Evolutionary conservation across 2,113 vertebrate species (phyloP), one percentile per base, ranked within the genome.

Genomic region (Cryptotis parvus): DNA sequence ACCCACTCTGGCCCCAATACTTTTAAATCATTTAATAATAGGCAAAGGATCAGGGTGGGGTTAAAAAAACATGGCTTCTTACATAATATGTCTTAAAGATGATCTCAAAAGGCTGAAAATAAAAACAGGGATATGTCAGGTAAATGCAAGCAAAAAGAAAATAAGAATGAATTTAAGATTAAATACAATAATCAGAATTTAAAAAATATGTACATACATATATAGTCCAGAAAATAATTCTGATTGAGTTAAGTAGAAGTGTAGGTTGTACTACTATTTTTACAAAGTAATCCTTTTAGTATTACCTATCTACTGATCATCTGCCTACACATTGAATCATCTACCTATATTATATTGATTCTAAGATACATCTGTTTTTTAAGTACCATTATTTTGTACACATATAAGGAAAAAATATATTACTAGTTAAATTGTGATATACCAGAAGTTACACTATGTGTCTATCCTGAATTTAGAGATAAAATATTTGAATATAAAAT

Each of bases 121-220:
- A 58, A 85, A 79, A 79, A 3, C 43, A 35, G 31, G 22, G 74
- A 33, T 63, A 33, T 41, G 63, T 66, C 76, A 69, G 18, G 77
- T 31, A 86, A 78, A 79, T 11, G 43, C 61, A 94, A 91, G 55
- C 49, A 33, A 66, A 84, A 84, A 82, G 90, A 69, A 94, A 91
- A 37, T 45, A 87, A 69, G 65, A 33, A 77, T 84, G n/a, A 43
- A 78, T 39, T 91, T 94, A 75, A 31, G 33, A 89, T 89, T 76
- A 91, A 77, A 69, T 14, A 35, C 27, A 20, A 4, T 66, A 52
- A 70, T 41, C 55, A 33, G 14, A 89, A 77, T 39, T 52, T 49
- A 24, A 10, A 20, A 89, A 83, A 52, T 61, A 72, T 84, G 83
- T 55, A 78, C 26, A 55, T 63, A 73, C 68, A 24, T 35, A 35